Evolutionary conservation across 2,113 vertebrate genomes (phyloP), one percentile per base, ranked within the genome.

Genomic region (Platysternon megacephalum): DNA sequence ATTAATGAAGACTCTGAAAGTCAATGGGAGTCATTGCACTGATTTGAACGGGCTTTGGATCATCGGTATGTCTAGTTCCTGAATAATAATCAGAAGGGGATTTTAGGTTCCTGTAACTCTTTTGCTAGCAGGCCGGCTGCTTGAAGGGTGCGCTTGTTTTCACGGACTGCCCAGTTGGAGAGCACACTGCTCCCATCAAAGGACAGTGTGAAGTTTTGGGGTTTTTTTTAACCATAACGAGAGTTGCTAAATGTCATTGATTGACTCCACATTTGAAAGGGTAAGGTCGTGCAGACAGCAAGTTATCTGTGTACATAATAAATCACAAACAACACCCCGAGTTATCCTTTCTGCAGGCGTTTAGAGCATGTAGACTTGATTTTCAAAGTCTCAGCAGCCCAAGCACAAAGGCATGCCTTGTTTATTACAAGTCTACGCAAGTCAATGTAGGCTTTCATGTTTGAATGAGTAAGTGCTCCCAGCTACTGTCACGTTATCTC

Each of bases 231-330:
- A 79, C 42, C 24, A 46, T 39, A 39, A 4, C 72, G 52, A 82
- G 61, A 91, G 72, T 85, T 96, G 48, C 86, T 93, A 95, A 97
- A 95, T 94, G 87, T 94, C 88, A 92, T 74, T 93, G 84, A 89
- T 93, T 86, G 86, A 88, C 32, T 82, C 19, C 35, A 61, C 46
- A 56, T 81, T 91, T 90, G n/a, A 91, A 79, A 74, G 79, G 29
- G 39, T 76, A 65, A 82, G 82, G 24, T 35, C 49, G 84, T 91
- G 28, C 89, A n/a, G 51, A 49, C 21, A 61, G 6, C 29, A 44
- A 80, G 53, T 89, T 87, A 53, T 79, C 76, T 7, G 52, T 82
- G 24, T 92, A 82, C 29, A 53, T 26, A 74, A 84, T 79, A 58
- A 65, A 88, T 72, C 52, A 65, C 49, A 90, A n/a, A 61, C 21